These are phyloP conservation scores for Ephydatia muelleri DNA, from an alignment of 37 sponge, comb jelly and placozoan genomes.

Conservation along the genomic window DNA sequence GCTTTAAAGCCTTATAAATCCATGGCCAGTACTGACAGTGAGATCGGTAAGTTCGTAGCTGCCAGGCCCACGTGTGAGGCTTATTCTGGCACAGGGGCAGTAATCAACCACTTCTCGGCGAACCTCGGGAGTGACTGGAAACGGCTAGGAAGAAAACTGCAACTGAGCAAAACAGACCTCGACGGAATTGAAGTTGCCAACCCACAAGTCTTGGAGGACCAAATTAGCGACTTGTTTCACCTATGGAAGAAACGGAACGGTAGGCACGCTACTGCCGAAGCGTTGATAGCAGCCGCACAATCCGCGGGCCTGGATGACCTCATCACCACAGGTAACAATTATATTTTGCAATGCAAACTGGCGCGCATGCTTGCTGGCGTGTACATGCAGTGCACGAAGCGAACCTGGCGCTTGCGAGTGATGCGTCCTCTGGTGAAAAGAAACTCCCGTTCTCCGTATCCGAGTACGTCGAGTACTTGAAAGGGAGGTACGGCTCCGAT, in stretches of 20 bases:
- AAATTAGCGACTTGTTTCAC: slow-evolving; percentile 24
- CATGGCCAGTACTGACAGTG: too few relatives aligned
- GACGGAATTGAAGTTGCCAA: slow-evolving; percentile 34
- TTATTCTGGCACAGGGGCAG: not conserved
- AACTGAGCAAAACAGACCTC: slow-evolving; percentile 17
- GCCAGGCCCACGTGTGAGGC: too few relatives aligned
- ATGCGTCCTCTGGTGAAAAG: too few relatives aligned
- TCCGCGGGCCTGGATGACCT: not conserved
- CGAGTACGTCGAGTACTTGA: not conserved
- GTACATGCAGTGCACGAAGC: too few relatives aligned
- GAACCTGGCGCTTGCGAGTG: too few relatives aligned
- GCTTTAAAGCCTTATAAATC: too few relatives aligned
- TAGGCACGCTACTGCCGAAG: slow-evolving; percentile 7
- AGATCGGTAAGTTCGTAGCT: too few relatives aligned
- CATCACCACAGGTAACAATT: not conserved
- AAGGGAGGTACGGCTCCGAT: not conserved
- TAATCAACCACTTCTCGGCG: not conserved
- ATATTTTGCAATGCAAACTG: too few relatives aligned
- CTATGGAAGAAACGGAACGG: slow-evolving; percentile 31
- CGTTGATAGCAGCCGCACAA: not conserved
- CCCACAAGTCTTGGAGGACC: not conserved
- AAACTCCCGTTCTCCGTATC: not conserved
- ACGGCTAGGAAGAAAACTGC: slow-evolving; percentile 23
- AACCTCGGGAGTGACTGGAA: slow-evolving; percentile 43
- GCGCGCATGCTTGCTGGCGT: too few relatives aligned